These are phyloP conservation scores for Ibycter americanus DNA, from an alignment of 2,797 vertebrate species.

Conservation along the genomic window DNA sequence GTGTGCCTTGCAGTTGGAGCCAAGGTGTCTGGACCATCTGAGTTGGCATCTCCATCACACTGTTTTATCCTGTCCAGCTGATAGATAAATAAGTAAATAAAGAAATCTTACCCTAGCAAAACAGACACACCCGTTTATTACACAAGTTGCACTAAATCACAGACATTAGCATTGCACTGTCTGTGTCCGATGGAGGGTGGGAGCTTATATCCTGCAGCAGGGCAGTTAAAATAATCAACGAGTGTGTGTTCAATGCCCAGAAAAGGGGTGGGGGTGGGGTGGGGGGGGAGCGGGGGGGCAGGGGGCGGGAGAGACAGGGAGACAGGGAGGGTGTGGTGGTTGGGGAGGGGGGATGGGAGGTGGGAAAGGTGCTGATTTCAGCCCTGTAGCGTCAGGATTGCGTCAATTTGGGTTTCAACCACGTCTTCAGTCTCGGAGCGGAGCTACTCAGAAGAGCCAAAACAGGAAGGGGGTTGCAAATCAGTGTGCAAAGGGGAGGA, in stretches of 20 bases:
- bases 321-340: conserved; percentile 1
- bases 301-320: not conserved
- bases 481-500: conserved; percentile 62
- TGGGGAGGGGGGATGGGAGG: not conserved
- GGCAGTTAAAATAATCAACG: conserved; percentile 80
- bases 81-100: not conserved
- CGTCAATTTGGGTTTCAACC: conserved; percentile 87
- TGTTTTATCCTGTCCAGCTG: not conserved
- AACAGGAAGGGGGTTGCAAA: conserved; percentile 72
- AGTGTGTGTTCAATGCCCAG: conserved; percentile 72
- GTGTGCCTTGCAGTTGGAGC: not conserved
- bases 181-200: not conserved
- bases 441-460: conserved; percentile 79
- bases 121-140: not conserved
- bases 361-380: conserved; percentile 82
- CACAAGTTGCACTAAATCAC: not conserved
- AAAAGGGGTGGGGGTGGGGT: not conserved
- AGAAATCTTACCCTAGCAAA: not conserved
- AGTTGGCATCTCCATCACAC: not conserved
- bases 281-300: not conserved
- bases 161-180: not conserved
- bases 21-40: not conserved
- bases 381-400: conserved; percentile 90
- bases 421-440: conserved; percentile 74
- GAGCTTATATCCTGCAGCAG: conserved; percentile 67